These are phyloP conservation scores for Leptogaster cylindrica DNA, from an alignment of 2,888 invertebrate genomes.

Conservation along the genomic window DNA sequence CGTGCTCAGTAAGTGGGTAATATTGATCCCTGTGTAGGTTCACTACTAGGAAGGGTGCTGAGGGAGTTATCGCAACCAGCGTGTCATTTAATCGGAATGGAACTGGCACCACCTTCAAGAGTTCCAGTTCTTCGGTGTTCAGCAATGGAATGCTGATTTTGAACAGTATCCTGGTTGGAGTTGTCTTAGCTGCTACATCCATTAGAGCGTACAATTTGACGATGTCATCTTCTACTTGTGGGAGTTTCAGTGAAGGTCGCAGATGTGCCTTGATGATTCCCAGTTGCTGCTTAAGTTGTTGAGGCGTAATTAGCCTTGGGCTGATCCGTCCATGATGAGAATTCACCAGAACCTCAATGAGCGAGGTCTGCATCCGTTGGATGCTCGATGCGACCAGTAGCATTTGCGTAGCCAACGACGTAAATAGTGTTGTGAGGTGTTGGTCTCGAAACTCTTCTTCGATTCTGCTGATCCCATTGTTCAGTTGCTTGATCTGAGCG, in stretches of 20 bases:
- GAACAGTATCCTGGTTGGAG: neutral
- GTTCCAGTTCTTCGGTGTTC: neutral
- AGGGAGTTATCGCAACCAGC: neutral
- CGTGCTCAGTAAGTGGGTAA: neutral
- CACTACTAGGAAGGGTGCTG: neutral
- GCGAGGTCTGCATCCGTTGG: too few species aligned
- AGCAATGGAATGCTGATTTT: neutral
- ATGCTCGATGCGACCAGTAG: too few species aligned
- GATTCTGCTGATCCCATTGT: too few species aligned
- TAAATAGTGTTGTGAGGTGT: too few species aligned
- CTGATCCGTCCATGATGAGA: too few species aligned
- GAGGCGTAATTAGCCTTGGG: too few species aligned
- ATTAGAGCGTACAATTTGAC: neutral
- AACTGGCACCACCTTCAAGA: neutral
- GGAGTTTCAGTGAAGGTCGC: neutral
- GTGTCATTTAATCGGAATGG: neutral
- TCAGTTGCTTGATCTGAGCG: too few species aligned
- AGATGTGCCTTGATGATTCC: conserved; percentile 2
- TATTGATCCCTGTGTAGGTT: neutral
- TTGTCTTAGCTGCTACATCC: neutral
- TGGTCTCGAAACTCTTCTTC: too few species aligned
- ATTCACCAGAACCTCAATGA: too few species aligned
- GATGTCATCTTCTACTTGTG: neutral
- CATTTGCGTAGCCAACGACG: too few species aligned
- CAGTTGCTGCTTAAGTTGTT: too few species aligned